These are phyloP conservation scores for Neostethus bicornis DNA, from an alignment of 2,797 vertebrate genomes.

Conservation along the genomic window DNA sequence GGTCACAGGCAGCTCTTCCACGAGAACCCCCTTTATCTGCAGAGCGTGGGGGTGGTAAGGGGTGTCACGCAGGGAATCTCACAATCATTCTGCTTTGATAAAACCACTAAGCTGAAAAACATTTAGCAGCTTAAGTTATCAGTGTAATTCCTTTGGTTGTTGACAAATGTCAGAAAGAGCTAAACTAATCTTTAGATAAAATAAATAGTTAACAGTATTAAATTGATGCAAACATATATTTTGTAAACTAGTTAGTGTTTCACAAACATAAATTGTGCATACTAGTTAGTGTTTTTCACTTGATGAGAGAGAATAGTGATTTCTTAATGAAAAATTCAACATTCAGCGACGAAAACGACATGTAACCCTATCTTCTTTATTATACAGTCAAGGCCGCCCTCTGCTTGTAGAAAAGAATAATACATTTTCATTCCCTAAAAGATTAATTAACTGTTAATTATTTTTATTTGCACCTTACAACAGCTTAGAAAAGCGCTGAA, in stretches of 20 bases:
- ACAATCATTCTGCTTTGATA: slow-evolving; percentile 37
- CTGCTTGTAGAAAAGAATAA: slow-evolving; percentile 36
- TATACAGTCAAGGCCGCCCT: slow-evolving; percentile 48
- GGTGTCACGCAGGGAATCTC: slow-evolving; percentile 17
- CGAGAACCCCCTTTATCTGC: slow-evolving; percentile 22
- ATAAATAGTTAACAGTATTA: not conserved
- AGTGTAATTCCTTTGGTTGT: slow-evolving; percentile 25
- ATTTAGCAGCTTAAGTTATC: slow-evolving; percentile 35
- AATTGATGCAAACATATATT: not conserved
- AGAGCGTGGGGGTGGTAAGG: no score
- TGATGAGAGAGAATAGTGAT: not conserved
- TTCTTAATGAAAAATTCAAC: not conserved
- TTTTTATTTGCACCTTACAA: not conserved
- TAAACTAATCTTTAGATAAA: not conserved
- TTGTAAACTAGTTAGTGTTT: no score
- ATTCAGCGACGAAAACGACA: not conserved
- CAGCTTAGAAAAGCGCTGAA: not conserved
- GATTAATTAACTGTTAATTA: slow-evolving; percentile 11
- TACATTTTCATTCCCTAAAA: slow-evolving; percentile 16
- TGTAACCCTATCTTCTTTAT: slow-evolving; percentile 4
- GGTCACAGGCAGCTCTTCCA: slow-evolving; percentile 63
- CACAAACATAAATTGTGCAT: no score
- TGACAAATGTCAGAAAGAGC: slow-evolving; percentile 13
- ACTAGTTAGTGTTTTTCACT: not conserved
- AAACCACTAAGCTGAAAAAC: slow-evolving; percentile 33